A percentile compares a stretch with the other conserved stretches of the same genome.
phyloP scores from a whole-genome alignment of 1,140 invertebrate genomes.

The Bombyx mandarina region DNA sequence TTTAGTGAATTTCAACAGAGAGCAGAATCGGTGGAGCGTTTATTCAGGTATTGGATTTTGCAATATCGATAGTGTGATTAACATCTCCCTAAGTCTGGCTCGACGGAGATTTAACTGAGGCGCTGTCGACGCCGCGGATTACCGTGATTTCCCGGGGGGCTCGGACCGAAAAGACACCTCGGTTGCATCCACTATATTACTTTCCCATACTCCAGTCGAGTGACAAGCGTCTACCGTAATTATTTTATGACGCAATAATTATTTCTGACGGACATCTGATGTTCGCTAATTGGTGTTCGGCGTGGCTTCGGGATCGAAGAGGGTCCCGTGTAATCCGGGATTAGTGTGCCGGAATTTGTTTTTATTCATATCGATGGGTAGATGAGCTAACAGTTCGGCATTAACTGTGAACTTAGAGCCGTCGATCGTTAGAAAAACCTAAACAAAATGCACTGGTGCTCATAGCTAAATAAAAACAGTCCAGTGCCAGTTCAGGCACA shows the following conservation, averaged over 20 bases:
- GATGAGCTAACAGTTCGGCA: too few relatives aligned
- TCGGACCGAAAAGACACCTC: constrained; percentile 61
- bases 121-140: constrained; percentile 51
- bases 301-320: neutral
- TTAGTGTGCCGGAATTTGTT: too few relatives aligned
- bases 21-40: too few relatives aligned
- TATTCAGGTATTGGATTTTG: too few relatives aligned
- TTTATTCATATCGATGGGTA: too few relatives aligned
- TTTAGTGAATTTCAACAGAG: too few relatives aligned
- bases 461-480: too few relatives aligned
- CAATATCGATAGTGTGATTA: too few relatives aligned
- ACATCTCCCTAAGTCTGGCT: constrained; percentile 18
- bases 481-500: too few relatives aligned
- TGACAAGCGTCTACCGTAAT: constrained; percentile 24
- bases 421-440: too few relatives aligned
- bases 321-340: neutral
- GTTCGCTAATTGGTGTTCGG: neutral
- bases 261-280: constrained; percentile 5
- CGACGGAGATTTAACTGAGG: constrained; percentile 49
- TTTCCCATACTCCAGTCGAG: constrained; percentile 33
- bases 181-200: constrained; percentile 42
- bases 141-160: constrained; percentile 64
- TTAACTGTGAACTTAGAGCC: too few relatives aligned
- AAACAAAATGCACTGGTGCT: too few relatives aligned
- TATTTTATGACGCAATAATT: constrained; percentile 36